Conservation (phyloP, 2,113 vertebrate genomes). For the Chlorocebus sabaeus region DNA sequence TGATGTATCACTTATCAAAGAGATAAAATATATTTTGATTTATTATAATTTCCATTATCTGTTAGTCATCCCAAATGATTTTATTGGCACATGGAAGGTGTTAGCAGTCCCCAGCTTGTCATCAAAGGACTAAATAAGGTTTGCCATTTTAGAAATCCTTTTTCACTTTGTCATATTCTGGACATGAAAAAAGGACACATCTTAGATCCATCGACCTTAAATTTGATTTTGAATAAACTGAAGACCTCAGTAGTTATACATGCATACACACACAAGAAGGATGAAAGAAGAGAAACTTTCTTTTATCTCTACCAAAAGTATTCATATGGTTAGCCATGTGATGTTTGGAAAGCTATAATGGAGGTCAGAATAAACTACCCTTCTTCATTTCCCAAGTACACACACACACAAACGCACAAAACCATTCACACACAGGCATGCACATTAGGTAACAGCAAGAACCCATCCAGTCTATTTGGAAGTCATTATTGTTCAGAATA, state of each 20-base stretch:
- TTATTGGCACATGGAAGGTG: not conserved
- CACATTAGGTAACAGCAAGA: not conserved
- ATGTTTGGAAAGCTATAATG: not conserved
- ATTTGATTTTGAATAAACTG: conserved; percentile 26
- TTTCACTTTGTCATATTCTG: not conserved
- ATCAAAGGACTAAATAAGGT: not conserved
- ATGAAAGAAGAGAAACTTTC: not conserved
- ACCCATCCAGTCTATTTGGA: not conserved
- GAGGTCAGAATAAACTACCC: not conserved
- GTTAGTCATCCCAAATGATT: not conserved
- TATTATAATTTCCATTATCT: conserved; percentile 29
- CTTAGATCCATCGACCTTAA: not conserved
- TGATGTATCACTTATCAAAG: not conserved
- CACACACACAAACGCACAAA: not conserved
- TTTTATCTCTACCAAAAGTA: not conserved
- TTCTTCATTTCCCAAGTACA: not conserved
- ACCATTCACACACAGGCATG: not conserved
- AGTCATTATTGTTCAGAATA: not conserved
- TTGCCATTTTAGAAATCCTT: not conserved
- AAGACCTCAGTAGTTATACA: not conserved
- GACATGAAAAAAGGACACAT: not conserved
- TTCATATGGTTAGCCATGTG: not conserved
- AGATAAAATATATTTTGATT: not conserved
- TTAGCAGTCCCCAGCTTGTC: not conserved
- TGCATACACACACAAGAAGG: not conserved